phyloP scores from a whole-genome alignment of 1,140 invertebrate genomes.

The Diploscapter pachys region DNA sequence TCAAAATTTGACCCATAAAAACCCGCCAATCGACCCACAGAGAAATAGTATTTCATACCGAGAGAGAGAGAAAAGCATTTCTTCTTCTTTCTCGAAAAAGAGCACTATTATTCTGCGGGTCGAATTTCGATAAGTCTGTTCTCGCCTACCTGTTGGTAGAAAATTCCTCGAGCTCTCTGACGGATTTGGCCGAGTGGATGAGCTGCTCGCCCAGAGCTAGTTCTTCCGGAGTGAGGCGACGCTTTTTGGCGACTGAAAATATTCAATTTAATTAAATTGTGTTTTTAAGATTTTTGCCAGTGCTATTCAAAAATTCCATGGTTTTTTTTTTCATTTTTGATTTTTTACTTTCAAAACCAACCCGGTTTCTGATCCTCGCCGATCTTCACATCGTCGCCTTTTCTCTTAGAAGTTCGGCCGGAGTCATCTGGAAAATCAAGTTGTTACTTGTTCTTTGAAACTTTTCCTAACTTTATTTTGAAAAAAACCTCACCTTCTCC shows the following conservation, averaged over 20 bases:
- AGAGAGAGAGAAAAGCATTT: constrained; percentile 11
- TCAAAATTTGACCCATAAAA: too few relatives aligned
- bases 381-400: constrained; percentile 45
- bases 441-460: neutral
- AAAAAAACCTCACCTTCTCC: neutral
- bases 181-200: constrained; percentile 77
- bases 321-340: too few relatives aligned
- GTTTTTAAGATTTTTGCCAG: too few relatives aligned
- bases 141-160: too few relatives aligned
- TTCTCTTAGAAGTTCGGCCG: constrained; percentile 71
- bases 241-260: constrained; percentile 27
- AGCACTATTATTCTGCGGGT: too few relatives aligned
- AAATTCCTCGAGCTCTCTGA: constrained; percentile 75
- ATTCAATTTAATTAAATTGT: neutral
- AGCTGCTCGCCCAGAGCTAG: constrained; percentile 81
- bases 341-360: neutral
- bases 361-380: constrained; percentile 37
- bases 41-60: constrained; percentile 63
- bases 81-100: constrained; percentile 48
- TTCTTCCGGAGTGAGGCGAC: constrained; percentile 73
- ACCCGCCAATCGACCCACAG: constrained; percentile 49
- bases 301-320: too few relatives aligned
- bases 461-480: neutral
- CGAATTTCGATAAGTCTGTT: too few relatives aligned
- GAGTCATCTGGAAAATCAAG: constrained; percentile 51